phyloP scores from a whole-genome alignment of 2,113 vertebrate genomes.

The Ageneiosus marmoratus region DNA sequence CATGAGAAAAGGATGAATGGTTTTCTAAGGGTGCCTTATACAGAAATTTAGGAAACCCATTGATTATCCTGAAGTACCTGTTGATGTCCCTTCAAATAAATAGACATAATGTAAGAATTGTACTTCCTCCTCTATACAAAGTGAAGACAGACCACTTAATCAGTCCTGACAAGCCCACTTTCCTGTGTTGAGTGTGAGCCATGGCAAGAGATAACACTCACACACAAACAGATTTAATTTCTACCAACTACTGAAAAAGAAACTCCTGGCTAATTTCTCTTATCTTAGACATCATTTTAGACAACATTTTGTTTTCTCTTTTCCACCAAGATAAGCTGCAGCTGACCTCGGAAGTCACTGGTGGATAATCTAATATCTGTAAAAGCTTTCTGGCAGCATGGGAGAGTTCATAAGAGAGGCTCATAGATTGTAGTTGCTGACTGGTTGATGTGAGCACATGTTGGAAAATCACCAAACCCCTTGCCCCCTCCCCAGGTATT shows the following conservation, averaged over 20 bases:
- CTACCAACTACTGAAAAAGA: neutral
- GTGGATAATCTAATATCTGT: slow-evolving; percentile 19
- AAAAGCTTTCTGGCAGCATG: slow-evolving; percentile 13
- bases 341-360: neutral
- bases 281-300: neutral
- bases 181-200: neutral
- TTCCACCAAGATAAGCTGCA: neutral
- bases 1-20: neutral
- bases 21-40: neutral
- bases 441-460: slow-evolving; percentile 23
- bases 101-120: neutral
- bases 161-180: slow-evolving; percentile 18
- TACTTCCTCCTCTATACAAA: slow-evolving; percentile 1
- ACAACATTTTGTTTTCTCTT: neutral
- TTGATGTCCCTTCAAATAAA: neutral
- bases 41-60: neutral
- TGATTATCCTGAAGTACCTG: neutral
- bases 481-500: slow-evolving; percentile 2
- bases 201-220: neutral
- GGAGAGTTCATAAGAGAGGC: slow-evolving; percentile 6
- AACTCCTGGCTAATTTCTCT: slow-evolving; percentile 20
- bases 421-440: slow-evolving; percentile 29
- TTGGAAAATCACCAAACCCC: slow-evolving; percentile 21
- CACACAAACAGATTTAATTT: slow-evolving; percentile 13
- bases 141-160: neutral